A percentile compares a stretch with the other conserved stretches of the same genome.
phyloP scores from a whole-genome alignment of 30 jellyfish, hydroid and myxozoan genomes.

The Pelagia noctiluca region DNA sequence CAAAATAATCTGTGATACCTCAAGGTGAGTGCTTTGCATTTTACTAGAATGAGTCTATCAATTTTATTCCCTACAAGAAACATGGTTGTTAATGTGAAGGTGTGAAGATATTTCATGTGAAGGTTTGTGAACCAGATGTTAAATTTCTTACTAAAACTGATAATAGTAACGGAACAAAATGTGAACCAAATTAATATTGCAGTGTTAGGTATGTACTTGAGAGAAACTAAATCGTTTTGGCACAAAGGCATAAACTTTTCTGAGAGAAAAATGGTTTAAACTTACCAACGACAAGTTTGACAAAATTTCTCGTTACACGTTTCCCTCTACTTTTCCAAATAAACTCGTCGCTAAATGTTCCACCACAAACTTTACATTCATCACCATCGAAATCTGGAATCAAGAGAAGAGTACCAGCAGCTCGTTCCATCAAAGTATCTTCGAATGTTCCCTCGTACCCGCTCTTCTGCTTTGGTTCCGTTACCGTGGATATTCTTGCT shows the following conservation, averaged over 20 bases:
- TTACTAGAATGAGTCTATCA: too few species aligned
- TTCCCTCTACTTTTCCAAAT: constrained; percentile 19
- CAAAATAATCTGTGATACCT: too few species aligned
- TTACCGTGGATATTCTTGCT: neutral
- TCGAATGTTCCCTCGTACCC: constrained; percentile 1
- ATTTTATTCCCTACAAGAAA: too few species aligned
- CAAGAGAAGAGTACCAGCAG: neutral
- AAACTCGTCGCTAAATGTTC: neutral
- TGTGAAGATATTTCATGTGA: too few species aligned
- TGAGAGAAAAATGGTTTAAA: neutral
- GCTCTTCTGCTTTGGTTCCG: constrained; percentile 6
- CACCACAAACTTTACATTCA: constrained; percentile 18
- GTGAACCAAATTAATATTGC: too few species aligned
- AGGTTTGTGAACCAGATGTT: neutral
- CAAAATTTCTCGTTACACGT: constrained; percentile 3
- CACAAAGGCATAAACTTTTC: neutral
- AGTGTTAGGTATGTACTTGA: too few species aligned
- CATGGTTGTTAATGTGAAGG: too few species aligned
- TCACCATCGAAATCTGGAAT: constrained; percentile 30
- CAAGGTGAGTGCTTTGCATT: too few species aligned
- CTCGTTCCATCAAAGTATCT: neutral
- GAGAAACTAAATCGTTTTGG: neutral
- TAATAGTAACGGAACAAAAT: too few species aligned
- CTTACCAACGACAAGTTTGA: constrained; percentile 1
- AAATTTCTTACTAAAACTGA: neutral